Base-by-base conservation (phyloP, 2,113 vertebrate genomes). In the Dasyornis broadbenti region DNA sequence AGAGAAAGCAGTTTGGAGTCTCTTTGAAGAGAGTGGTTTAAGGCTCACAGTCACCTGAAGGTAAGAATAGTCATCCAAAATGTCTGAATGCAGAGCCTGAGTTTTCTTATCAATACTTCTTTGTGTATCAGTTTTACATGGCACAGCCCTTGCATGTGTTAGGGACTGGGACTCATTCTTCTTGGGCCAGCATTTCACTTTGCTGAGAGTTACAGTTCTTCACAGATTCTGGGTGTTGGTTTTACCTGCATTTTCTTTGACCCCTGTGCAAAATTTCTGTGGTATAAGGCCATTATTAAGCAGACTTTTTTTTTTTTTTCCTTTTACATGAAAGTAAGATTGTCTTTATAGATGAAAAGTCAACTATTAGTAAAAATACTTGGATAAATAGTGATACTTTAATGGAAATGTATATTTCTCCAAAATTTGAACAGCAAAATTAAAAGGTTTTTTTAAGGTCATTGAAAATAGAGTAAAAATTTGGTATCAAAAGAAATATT, bases 221-320 rank as follows among this genome's bases (percentile, higher is more conserved):
- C 0, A 1, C 5, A n/a, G 8, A 17, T 27, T 63, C 42, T 44
- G 6, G 6, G 7, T 40, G 11, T 45, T 73, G 7, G 2, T 26
- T 72, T 82, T n/a, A 8, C 30, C 21, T 30, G 13, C 5, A 8
- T 3, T 37, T 47, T 37, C 23, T 52, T 63, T 76, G 10, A n/a
- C 4, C 4, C 2, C 1, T 10, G 13, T 52, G 27, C 31, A 82
- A 57, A 4, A 57, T 7, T 70, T 76, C 9, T 15, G 13, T 47
- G 42, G 45, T 20, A 37, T 33, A 71, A 82, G 6, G 47, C 7
- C 4, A 16, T 60, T 71, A 39, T 7, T 45, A 20, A 47, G 8
- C 2, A 60, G 8, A 7, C 33, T 66, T 47, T 44, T 9, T 6
- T 24, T 60, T 28, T 75, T 44, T 23, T 0, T 19, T 30, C 5